Conservation (phyloP, 2,113 vertebrate species). For the Myotis davidii region DNA sequence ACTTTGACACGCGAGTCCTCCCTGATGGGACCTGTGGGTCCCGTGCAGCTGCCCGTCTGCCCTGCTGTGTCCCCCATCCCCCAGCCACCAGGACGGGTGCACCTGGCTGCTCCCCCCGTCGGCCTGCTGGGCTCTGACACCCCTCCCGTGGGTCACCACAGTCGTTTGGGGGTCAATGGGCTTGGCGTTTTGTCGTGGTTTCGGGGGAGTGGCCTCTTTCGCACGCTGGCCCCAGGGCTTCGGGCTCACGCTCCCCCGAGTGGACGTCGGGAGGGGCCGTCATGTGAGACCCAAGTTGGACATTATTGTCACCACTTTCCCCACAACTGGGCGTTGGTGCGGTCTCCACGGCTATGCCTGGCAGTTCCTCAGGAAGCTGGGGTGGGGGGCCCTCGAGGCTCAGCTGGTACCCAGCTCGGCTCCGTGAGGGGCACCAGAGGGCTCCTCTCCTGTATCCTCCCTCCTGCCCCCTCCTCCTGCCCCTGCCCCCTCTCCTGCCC, state of each 20-base stretch:
- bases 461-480: too few relatives aligned
- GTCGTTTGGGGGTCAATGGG: background rate
- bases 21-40: background rate
- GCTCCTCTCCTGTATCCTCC: background rate
- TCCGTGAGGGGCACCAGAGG: background rate
- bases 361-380: background rate
- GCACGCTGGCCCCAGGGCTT: rapidly evolving
- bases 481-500: too few relatives aligned
- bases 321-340: background rate
- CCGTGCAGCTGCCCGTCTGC: background rate
- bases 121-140: background rate
- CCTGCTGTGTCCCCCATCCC: rapidly evolving
- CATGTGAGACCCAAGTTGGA: background rate
- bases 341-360: background rate
- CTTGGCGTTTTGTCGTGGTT: background rate
- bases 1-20: background rate
- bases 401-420: too few relatives aligned
- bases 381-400: background rate
- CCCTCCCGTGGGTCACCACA: rapidly evolving
- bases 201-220: background rate
- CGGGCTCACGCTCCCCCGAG: background rate
- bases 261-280: background rate
- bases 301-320: background rate
- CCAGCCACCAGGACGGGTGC: background rate
- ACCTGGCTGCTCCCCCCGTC: background rate